Evolutionary conservation across 2,888 invertebrate species (phyloP).

Genomic region (Mythimna loreyi): DNA sequence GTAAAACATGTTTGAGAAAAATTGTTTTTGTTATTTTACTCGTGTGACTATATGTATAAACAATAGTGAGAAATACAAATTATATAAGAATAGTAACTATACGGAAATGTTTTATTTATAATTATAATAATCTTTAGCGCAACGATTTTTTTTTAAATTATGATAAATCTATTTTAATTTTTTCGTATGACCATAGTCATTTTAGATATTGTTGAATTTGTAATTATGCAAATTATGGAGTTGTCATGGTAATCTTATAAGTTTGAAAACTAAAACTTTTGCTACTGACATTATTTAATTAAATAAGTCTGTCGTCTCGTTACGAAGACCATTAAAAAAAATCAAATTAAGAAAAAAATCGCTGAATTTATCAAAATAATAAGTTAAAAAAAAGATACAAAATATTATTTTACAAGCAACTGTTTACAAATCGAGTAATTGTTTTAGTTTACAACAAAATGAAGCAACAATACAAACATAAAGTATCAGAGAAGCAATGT

Average conservation of each 20-base stretch:
- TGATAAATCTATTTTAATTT: constrained; percentile 26
- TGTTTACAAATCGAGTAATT: constrained; percentile 57
- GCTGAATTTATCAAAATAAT: not conserved
- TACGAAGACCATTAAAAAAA: not conserved
- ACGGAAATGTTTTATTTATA: constrained; percentile 60
- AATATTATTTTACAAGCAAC: constrained; percentile 49
- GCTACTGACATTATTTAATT: constrained; percentile 27
- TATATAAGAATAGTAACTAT: constrained; percentile 52
- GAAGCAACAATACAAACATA: constrained; percentile 41
- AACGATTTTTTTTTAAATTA: constrained; percentile 35
- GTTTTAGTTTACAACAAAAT: constrained; percentile 63
- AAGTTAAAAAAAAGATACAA: constrained; percentile 6
- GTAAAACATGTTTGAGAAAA: constrained; percentile 53
- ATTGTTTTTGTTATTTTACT: constrained; percentile 50
- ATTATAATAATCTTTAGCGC: constrained; percentile 41
- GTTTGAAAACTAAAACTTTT: constrained; percentile 31
- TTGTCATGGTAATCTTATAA: constrained; percentile 50
- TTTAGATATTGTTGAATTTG: constrained; percentile 37
- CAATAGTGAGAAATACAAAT: constrained; percentile 66
- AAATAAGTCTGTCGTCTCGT: not conserved
- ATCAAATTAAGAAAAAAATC: not conserved
- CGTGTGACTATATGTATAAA: constrained; percentile 58
- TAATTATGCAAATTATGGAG: constrained; percentile 34
- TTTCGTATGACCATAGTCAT: constrained; percentile 36
- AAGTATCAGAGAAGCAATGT: constrained; percentile 80